Conservation (phyloP, 2,888 invertebrate species). For the Apocheima hispidaria region DNA sequence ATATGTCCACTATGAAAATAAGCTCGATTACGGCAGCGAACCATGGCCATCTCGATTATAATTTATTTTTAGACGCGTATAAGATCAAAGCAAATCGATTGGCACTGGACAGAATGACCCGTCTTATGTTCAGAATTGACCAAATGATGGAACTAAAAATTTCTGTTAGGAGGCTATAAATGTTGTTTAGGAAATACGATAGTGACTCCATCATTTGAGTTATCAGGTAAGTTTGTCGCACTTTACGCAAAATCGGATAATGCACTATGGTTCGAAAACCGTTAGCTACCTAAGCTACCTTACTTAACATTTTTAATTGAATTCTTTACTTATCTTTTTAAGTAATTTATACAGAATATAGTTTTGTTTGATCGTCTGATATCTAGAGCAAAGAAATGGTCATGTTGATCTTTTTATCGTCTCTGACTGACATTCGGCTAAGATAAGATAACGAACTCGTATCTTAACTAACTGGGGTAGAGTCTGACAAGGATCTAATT, state of each 20-base stretch:
- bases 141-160: no score
- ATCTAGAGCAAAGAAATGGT: constrained; percentile 18
- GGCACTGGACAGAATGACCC: neutral
- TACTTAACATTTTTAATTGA: neutral
- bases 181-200: no score
- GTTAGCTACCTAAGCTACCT: neutral
- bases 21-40: neutral
- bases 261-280: neutral
- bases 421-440: constrained; percentile 13
- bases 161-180: no score
- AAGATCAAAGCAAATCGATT: constrained; percentile 13
- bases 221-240: no score
- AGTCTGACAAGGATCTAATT: neutral
- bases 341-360: neutral
- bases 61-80: constrained; percentile 14
- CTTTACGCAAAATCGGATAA: neutral
- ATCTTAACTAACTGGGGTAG: neutral
- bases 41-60: neutral
- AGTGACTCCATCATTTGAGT: no score
- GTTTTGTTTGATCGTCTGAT: neutral
- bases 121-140: no score
- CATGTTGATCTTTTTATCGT: constrained; percentile 23
- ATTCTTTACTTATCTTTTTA: neutral
- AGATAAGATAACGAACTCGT: constrained; percentile 17
- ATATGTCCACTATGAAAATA: neutral